Evolutionary conservation across 2,113 vertebrate species (phyloP).

Genomic region (Solenodon paradoxus): DNA sequence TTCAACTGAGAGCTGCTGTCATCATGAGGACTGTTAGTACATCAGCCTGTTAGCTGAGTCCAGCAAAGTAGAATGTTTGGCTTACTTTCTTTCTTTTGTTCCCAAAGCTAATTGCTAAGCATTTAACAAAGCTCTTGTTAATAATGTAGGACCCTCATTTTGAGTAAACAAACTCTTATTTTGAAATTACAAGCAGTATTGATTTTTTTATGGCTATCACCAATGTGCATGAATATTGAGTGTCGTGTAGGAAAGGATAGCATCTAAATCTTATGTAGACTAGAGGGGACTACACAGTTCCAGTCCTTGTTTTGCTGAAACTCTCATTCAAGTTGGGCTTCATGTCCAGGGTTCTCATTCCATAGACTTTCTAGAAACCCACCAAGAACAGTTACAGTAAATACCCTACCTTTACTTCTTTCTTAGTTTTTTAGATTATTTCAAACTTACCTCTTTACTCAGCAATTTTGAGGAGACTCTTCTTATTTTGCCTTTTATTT

Average conservation of each 20-base stretch:
- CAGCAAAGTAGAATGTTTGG: slow-evolving; percentile 30
- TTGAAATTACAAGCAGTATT: slow-evolving; percentile 4
- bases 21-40: background rate
- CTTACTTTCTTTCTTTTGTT: slow-evolving; percentile 51
- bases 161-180: slow-evolving; percentile 24
- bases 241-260: background rate
- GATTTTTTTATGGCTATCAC: background rate
- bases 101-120: background rate
- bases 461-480: background rate
- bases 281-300: background rate
- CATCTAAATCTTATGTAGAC: background rate
- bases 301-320: background rate
- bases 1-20: background rate
- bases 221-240: background rate
- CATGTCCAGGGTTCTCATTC: background rate
- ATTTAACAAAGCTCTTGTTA: slow-evolving; percentile 12
- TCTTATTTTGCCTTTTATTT: slow-evolving; percentile 11
- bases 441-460: background rate
- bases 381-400: background rate
- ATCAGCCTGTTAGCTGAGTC: slow-evolving; percentile 26
- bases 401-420: background rate
- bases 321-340: background rate
- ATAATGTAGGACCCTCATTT: background rate
- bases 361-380: background rate
- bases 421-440: background rate